These are phyloP conservation scores for Drosophila macrospina DNA, from an alignment of 2,888 invertebrate species.

Conservation along the genomic window DNA sequence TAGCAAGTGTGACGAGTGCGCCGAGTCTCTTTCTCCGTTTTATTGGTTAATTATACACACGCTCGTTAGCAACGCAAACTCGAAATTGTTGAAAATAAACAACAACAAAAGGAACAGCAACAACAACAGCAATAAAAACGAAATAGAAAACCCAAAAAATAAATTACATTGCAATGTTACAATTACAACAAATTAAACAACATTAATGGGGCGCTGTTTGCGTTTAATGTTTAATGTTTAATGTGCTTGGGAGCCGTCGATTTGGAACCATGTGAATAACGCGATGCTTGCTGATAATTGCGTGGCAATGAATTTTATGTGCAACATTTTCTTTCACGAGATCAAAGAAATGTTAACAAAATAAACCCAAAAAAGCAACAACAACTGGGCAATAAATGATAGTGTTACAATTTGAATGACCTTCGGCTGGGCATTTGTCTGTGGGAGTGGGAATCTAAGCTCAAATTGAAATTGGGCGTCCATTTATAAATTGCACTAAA, in stretches of 20 bases:
- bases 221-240: constrained; percentile 59
- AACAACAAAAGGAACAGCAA: too few relatives aligned
- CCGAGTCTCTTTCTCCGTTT: constrained; percentile 22
- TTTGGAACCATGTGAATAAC: constrained; percentile 70
- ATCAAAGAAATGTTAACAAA: too few relatives aligned
- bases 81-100: constrained; percentile 18
- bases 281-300: constrained; percentile 61
- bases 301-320: constrained; percentile 75
- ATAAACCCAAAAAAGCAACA: neutral
- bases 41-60: constrained; percentile 68
- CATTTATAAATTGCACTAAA: constrained; percentile 58
- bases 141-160: constrained; percentile 49
- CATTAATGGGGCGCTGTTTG: constrained; percentile 60
- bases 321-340: constrained; percentile 54
- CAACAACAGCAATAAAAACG: neutral
- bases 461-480: constrained; percentile 29
- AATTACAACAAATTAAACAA: constrained; percentile 67
- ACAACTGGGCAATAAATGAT: constrained; percentile 16
- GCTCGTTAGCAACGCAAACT: constrained; percentile 61
- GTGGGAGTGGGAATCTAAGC: constrained; percentile 35
- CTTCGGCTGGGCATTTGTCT: constrained; percentile 32
- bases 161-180: constrained; percentile 70
- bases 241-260: constrained; percentile 54
- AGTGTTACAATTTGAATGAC: constrained; percentile 59
- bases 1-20: constrained; percentile 27